Percentiles rank a stretch among this genome's conserved stretches.
Evolutionary conservation across 2,888 invertebrate species (phyloP).

Genomic region (Caenorhabditis auriculariae): DNA sequence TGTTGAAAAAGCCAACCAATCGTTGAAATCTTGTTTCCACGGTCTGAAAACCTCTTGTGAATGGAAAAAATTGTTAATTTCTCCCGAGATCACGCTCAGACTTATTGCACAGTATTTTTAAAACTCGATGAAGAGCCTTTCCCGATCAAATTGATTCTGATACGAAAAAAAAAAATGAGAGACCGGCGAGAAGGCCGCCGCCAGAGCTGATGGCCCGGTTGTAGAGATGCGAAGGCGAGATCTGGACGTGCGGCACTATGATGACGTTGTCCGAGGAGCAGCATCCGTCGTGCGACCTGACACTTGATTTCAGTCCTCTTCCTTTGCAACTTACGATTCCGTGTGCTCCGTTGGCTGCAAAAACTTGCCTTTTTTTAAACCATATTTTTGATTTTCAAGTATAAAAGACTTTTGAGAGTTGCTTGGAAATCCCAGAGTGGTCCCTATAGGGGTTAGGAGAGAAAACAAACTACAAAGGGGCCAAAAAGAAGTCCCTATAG

Average conservation of each 20-base stretch:
- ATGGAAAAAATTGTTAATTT: no score
- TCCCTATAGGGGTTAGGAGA: no score
- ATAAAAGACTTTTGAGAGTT: no score
- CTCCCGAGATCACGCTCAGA: no score
- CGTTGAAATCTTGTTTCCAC: no score
- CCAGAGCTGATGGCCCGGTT: constrained; percentile 62
- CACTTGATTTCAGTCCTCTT: no score
- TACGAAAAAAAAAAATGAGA: background rate
- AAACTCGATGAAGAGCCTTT: background rate
- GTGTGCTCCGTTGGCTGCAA: constrained; percentile 1
- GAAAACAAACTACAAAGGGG: background rate
- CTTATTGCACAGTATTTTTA: no score
- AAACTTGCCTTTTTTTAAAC: background rate
- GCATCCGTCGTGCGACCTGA: constrained; percentile 25
- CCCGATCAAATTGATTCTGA: background rate
- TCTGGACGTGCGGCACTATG: constrained; percentile 62
- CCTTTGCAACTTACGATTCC: constrained; percentile 9
- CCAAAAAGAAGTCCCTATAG: background rate
- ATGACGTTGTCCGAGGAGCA: constrained; percentile 59
- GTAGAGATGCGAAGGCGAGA: constrained; percentile 57
- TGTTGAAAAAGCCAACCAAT: no score
- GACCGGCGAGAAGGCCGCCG: constrained; percentile 61
- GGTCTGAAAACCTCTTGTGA: no score
- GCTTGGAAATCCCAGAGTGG: no score
- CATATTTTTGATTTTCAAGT: no score